A percentile compares a stretch with the other conserved stretches of the same genome.
Evolutionary conservation across 1,140 invertebrate genomes (phyloP).

Genomic region (Agraylea sexmaculata): DNA sequence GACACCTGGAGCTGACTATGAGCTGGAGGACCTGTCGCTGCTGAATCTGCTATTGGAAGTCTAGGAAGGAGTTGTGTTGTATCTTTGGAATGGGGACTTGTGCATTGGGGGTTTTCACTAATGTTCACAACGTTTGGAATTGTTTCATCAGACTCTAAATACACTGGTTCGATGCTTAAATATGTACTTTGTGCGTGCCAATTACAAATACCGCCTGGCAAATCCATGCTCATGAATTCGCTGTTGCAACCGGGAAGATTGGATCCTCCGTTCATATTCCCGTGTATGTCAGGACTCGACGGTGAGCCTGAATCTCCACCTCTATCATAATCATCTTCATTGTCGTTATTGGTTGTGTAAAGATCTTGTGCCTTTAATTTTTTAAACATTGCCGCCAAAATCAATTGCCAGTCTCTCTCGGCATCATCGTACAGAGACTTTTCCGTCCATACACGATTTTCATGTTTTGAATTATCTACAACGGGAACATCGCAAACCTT

Average conservation of each 20-base stretch:
- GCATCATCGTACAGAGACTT: constrained; percentile 50
- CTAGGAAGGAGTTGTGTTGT: constrained; percentile 4
- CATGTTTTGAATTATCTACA: constrained; percentile 32
- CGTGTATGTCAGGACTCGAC: too few relatives aligned
- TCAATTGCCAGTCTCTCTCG: constrained; percentile 44
- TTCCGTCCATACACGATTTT: constrained; percentile 47
- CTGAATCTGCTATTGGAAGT: constrained; percentile 11
- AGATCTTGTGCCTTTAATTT: constrained; percentile 28
- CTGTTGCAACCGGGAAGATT: constrained; percentile 38
- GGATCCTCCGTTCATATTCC: constrained; percentile 10
- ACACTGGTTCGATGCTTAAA: constrained; percentile 42
- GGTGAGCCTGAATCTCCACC: constrained; percentile 45
- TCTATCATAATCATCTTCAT: constrained; percentile 48
- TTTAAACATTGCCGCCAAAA: constrained; percentile 35
- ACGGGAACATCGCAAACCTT: background rate
- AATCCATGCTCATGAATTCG: constrained; percentile 56
- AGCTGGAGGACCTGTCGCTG: constrained; percentile 5
- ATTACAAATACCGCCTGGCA: constrained; percentile 65
- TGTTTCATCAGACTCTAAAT: background rate
- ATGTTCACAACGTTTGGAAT: background rate
- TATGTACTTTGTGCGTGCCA: constrained; percentile 78
- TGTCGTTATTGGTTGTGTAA: constrained; percentile 33
- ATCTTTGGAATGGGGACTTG: background rate
- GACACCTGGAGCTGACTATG: constrained; percentile 2
- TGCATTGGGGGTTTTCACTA: background rate